Evolutionary conservation across 2,888 invertebrate genomes (phyloP), one percentile per base, ranked within the genome.

Genomic region (Dryocosmus kuriphilus): DNA sequence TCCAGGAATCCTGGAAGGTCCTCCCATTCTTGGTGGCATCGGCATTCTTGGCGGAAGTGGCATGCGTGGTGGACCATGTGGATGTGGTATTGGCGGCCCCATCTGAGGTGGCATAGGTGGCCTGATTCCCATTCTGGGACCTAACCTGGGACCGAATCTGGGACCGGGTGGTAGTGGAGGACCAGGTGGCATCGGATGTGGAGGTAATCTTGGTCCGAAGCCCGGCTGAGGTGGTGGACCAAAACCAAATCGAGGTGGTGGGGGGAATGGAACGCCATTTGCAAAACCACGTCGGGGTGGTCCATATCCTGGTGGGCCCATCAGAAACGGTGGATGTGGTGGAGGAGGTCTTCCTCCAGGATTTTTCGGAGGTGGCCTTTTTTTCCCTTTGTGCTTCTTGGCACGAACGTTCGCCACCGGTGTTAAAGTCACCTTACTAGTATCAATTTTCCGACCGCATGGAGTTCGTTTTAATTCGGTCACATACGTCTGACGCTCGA

Each of bases 401-500:
- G 6, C 30, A 9, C 60, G 74, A 38, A 7, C 4, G 8, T 14
- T 32, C 8, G 71, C 1, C 8, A 38, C 16, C 30, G 46, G n/a
- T n/a, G 71, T n/a, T 65, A 84, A 74, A 41, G 74, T 78, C 41
- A 83, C 46, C 22, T 85, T 84, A 24, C 80, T 84, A 0, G 85
- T 83, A 71, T 88, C 85, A 51, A 89, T 77, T 77, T 85, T 86
- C 14, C 83, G n/a, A 32, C 82, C 82, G 4, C 61, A 61, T 6
- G 85, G 76, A 4, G 77, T 55, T 8, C 65, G 67, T 38, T 82
- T 82, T 77, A 94, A 82, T 83, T 92, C 92, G 19, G 92, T 89
- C 77, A 93, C 84, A 86, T 95, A 96, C 80, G 93, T 93, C 1
- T 91, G 85, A 14, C 95, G 93, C 90, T 96, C 95, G 46, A 96